Evolutionary conservation across 2,797 vertebrate species (phyloP).

Genomic region (Anomalospiza imberbis): DNA sequence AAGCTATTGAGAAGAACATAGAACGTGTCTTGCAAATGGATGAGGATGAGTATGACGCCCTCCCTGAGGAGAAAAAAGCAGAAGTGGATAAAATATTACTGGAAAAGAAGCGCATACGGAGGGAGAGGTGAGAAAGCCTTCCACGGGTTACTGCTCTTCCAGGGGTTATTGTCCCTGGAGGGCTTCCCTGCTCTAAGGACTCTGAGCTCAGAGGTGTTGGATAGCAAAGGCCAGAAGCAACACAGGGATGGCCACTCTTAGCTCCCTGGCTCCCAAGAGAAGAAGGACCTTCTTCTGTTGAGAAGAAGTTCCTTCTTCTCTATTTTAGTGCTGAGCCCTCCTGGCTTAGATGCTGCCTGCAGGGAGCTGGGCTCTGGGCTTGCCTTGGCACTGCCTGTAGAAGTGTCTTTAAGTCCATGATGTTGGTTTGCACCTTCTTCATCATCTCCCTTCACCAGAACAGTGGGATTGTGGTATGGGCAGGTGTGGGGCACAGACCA

Average conservation of each 20-base stretch:
- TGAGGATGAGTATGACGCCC: conserved; percentile 81
- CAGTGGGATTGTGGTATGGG: not conserved
- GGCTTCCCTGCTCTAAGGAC: not conserved
- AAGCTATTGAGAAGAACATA: conserved; percentile 55
- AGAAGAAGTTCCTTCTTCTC: not conserved
- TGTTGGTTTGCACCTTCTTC: not conserved
- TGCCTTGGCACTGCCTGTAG: not conserved
- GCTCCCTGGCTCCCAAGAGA: not conserved
- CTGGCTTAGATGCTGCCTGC: not conserved
- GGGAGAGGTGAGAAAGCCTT: conserved; percentile 71
- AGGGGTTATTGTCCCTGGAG: not conserved
- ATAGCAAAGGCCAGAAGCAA: not conserved
- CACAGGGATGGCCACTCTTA: not conserved
- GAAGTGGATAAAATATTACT: conserved; percentile 40
- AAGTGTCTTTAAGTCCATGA: not conserved
- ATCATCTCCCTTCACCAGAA: not conserved
- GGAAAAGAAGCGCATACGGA: conserved; percentile 52
- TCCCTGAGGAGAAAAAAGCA: conserved; percentile 76
- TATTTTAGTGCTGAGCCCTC: not conserved
- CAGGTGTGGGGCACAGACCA: not conserved
- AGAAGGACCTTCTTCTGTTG: not conserved
- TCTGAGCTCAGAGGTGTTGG: not conserved
- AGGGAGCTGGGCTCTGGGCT: not conserved
- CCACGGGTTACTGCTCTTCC: not conserved
- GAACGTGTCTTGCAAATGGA: conserved; percentile 74